These are phyloP conservation scores for Microctonus hyperodae DNA, from an alignment of 2,888 invertebrate genomes.

Conservation along the genomic window DNA sequence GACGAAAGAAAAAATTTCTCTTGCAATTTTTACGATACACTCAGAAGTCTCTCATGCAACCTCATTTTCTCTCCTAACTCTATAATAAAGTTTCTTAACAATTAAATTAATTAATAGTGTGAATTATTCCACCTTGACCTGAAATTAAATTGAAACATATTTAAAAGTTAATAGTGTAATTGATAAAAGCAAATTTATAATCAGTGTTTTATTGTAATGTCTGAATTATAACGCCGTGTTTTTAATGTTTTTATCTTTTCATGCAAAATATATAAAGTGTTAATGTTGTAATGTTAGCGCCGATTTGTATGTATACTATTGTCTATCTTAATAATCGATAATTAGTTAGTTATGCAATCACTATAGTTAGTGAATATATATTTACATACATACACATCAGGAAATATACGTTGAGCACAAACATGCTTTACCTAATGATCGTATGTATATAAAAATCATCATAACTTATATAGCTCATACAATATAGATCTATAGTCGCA, in stretches of 20 bases:
- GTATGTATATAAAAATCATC: not conserved
- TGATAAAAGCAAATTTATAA: too few species aligned
- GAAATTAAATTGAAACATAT: not conserved
- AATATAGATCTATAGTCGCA: not conserved
- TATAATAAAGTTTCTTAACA: conserved; percentile 23
- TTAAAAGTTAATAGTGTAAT: too few species aligned
- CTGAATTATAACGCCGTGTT: not conserved
- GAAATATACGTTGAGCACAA: not conserved
- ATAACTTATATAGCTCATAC: not conserved
- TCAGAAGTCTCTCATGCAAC: conserved; percentile 15
- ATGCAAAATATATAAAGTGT: too few species aligned
- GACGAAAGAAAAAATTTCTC: conserved; percentile 14
- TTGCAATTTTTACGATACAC: conserved; percentile 2
- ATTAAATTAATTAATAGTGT: conserved; percentile 21
- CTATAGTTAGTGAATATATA: conserved; percentile 24
- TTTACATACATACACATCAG: not conserved
- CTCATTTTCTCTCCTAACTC: conserved; percentile 18
- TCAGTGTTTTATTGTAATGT: too few species aligned
- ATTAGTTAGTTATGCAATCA: conserved; percentile 44
- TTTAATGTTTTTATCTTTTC: too few species aligned
- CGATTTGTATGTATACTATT: conserved; percentile 38
- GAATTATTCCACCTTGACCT: conserved; percentile 20
- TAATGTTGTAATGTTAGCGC: conserved; percentile 41
- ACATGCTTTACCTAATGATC: not conserved
- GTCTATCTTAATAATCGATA: conserved; percentile 50